Percentiles rank a stretch among this genome's conserved stretches.
Evolutionary conservation across 1,140 invertebrate species (phyloP).

Genomic region (Drosophila teissieri): DNA sequence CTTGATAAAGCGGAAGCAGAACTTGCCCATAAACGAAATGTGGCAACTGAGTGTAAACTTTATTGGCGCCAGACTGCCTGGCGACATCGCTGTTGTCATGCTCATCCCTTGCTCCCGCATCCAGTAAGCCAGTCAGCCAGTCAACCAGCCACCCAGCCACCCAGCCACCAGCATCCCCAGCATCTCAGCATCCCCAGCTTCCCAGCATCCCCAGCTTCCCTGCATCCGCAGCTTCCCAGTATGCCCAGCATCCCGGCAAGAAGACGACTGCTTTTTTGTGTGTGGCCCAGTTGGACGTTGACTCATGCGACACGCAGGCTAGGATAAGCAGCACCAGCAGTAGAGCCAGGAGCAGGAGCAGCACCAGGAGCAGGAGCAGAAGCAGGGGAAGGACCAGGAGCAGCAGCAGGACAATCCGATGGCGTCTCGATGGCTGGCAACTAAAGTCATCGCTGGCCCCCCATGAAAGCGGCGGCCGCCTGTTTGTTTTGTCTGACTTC

Average conservation of each 20-base stretch:
- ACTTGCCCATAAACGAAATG: constrained; percentile 83
- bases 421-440: constrained; percentile 74
- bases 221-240: constrained; percentile 7
- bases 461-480: constrained; percentile 47
- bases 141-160: too few relatives aligned
- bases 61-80: constrained; percentile 83
- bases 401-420: too few relatives aligned
- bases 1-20: constrained; percentile 83
- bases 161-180: too few relatives aligned
- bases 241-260: neutral
- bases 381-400: neutral
- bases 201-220: constrained; percentile 1
- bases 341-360: neutral
- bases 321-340: constrained; percentile 31
- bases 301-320: constrained; percentile 75
- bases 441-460: constrained; percentile 57
- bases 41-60: constrained; percentile 84
- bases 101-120: constrained; percentile 18
- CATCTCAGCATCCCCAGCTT: neutral
- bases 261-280: constrained; percentile 18
- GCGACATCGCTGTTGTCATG: constrained; percentile 65
- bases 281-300: constrained; percentile 52
- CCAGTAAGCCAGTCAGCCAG: neutral
- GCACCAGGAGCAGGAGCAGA: neutral
- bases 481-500: constrained; percentile 79